Base-by-base conservation (phyloP, 2,113 vertebrate species). In the Myotis brandtii region DNA sequence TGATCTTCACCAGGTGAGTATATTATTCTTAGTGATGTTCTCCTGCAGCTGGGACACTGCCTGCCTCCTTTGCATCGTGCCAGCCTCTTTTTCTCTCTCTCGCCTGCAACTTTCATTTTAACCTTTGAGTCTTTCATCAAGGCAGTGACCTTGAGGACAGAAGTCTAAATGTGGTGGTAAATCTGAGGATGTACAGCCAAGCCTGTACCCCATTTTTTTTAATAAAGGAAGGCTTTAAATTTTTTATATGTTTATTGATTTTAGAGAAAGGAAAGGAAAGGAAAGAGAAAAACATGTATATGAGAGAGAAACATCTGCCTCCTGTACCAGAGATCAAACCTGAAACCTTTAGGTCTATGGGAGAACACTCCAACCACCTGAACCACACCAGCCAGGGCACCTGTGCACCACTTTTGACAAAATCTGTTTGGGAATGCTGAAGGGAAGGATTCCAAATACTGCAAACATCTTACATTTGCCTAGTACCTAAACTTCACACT, bases 51-150 rank as follows among this genome's bases (percentile, higher is more conserved):
- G 48, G 46, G 56, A 43, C 32, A 10, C 84, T 0, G 27, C 2
- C 14, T 32, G 4, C 6, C 21, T 25, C 50, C 21, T 4, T 2
- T 4, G 95, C 50, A 92, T 3, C 56, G 82, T 21, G 0, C 20
- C 56, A 6, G 0, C 21, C 54, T 5, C 8, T 72, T 59, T 69
- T 90, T 50, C n/a, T 79, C 87, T 96, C 5, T 89, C 18, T 93
- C 70, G 30, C 16, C 67, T 30, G 30, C 73, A 94, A n/a, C 27
- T 67, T 97, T 34, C 27, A 14, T 96, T 97, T 97, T 86, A 88
- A 93, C 4, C 18, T 97, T 96, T 82, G 72, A 96, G 93, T 96
- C 94, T 93, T 93, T 96, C 96, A 87, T 88, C 77, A 82, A 89
- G 54, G 89, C 76, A 34, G 87, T 88, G 93, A 93, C 81, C 94